Evolutionary conservation across 2,797 vertebrate species (phyloP).

Genomic region (Delichon dasypus): DNA sequence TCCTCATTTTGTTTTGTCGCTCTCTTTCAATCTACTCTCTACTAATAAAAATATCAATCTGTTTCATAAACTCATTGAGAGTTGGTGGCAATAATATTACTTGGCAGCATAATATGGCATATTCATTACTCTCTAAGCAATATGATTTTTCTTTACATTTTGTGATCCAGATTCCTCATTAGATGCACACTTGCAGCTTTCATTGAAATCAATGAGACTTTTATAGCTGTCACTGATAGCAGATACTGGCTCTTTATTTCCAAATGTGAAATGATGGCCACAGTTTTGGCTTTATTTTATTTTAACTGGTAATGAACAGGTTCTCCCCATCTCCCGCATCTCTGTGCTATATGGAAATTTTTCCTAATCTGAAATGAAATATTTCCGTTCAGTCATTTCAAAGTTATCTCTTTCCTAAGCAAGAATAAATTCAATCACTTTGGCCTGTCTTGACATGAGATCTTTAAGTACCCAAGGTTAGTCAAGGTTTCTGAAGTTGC

Average conservation of each 20-base stretch:
- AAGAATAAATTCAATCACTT: neutral
- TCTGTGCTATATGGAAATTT: neutral
- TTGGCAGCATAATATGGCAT: slow-evolving; percentile 43
- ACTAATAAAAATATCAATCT: slow-evolving; percentile 60
- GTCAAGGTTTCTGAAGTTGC: neutral
- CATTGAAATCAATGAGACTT: slow-evolving; percentile 31
- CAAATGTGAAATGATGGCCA: slow-evolving; percentile 3
- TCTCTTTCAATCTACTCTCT: slow-evolving; percentile 26
- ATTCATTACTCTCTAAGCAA: slow-evolving; percentile 55
- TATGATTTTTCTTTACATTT: slow-evolving; percentile 60
- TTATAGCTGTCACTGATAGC: slow-evolving; percentile 27
- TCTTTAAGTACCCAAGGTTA: neutral
- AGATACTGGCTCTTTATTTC: slow-evolving; percentile 11
- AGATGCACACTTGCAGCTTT: slow-evolving; percentile 12
- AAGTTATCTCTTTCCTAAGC: neutral
- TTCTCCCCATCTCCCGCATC: neutral
- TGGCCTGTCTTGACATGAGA: neutral
- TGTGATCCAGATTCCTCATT: slow-evolving; percentile 42
- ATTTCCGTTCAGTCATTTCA: neutral
- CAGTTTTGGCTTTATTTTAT: neutral
- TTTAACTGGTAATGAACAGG: neutral
- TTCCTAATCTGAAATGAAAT: neutral
- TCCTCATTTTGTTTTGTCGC: slow-evolving; percentile 18
- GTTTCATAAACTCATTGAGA: slow-evolving; percentile 57
- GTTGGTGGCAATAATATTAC: slow-evolving; percentile 42